Base-by-base conservation (phyloP, 2,888 invertebrate genomes). In the Pinctada fucata region DNA sequence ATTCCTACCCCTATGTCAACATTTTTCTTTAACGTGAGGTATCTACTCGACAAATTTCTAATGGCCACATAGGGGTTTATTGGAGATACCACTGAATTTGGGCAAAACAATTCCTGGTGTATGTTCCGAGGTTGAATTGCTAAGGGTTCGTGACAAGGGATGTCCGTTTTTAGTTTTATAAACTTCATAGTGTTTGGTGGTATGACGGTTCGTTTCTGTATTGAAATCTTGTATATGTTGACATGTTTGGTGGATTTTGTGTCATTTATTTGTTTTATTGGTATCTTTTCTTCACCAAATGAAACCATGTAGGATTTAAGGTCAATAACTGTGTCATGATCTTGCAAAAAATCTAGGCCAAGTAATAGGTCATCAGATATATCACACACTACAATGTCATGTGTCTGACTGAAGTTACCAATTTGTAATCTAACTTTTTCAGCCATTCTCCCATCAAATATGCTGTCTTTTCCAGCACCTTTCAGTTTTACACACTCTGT, bases 401-500 rank as follows among this genome's bases (percentile, higher is more conserved):
- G 51, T 52, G 50, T 52, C 2, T 51, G 45, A 10, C 51, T 10
- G 45, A 52, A 10, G 2, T 48, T 48, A 8, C 48, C 68, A 47
- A 68, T 68, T 48, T 68, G 47, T 47, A 50, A 6, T 6, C 8
- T 49, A 45, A 71, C 51, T 45, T n/a, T 71, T 52, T 70, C 6
- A 71, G 45, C 16, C 49, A 16, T 50, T 1, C 58, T 52, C 4
- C 1, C 47, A 50, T 71, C 51, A 5, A 71, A 51, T 45, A 13
- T 45, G 51, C 52, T 71, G 50, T 52, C 51, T 6, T 52, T 45
- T 51, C 71, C 71, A 16, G 51, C 31, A 50, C 52, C 71, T 51
- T 71, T 71, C n/a, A 71, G 71, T 16, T 49, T 71, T 51, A 71
- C 51, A 10, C 51, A 6, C 58, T 52, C 51, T 3, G 45, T 52